phyloP scores from a whole-genome alignment of 2,888 invertebrate genomes.

The Phania funesta region DNA sequence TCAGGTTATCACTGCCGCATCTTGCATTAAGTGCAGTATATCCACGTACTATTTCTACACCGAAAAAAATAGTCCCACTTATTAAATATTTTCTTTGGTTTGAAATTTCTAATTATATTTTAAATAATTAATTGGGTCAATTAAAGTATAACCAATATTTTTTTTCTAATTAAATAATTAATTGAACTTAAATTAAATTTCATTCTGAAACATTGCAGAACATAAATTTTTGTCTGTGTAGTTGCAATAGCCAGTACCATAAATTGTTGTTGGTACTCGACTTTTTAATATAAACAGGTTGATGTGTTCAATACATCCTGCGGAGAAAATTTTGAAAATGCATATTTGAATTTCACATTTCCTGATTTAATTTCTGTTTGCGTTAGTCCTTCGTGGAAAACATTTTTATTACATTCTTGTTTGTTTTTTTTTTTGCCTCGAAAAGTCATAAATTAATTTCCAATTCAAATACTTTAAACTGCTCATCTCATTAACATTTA shows the following conservation, averaged over 20 bases:
- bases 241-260: conserved; percentile 35
- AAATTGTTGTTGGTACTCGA: conserved; percentile 6
- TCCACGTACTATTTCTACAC: too few species aligned
- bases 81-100: too few species aligned
- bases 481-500: conserved; percentile 27
- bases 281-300: conserved; percentile 47
- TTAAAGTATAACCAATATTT: too few species aligned
- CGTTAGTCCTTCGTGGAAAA: not conserved
- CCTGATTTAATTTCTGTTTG: conserved; percentile 28
- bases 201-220: too few species aligned
- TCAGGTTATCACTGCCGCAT: not conserved
- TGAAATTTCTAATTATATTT: too few species aligned
- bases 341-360: not conserved
- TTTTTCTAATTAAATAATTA: too few species aligned
- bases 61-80: too few species aligned
- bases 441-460: conserved; percentile 42
- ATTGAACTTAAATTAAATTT: too few species aligned
- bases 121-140: too few species aligned
- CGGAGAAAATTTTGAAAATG: not conserved
- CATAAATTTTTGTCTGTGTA: too few species aligned
- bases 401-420: conserved; percentile 3
- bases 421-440: conserved; percentile 1
- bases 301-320: conserved; percentile 10
- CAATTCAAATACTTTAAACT: conserved; percentile 36
- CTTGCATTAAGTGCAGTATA: too few species aligned